Evolutionary conservation across 2,797 vertebrate species (phyloP).

Genomic region (Sandelia bainsii): DNA sequence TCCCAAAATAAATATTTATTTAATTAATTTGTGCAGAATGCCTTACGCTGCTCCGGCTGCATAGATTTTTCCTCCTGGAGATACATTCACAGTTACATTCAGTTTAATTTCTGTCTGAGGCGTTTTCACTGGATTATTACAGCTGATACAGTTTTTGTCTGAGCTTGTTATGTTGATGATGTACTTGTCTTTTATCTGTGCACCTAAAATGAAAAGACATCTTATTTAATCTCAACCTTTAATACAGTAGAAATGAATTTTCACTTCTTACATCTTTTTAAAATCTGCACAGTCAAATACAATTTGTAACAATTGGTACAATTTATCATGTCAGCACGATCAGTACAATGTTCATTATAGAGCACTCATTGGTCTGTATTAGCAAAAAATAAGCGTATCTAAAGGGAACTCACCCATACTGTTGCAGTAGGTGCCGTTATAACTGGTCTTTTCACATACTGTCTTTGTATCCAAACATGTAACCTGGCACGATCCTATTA

Average conservation of each 20-base stretch:
- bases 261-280: not conserved
- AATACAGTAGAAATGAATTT: not conserved
- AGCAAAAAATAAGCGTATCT: not conserved
- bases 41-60: conserved; percentile 55
- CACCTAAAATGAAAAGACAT: not conserved
- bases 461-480: fast-evolving
- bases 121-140: conserved; percentile 10
- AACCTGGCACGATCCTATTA: not conserved
- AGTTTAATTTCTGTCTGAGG: fast-evolving
- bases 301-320: no score
- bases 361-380: not conserved
- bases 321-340: no score
- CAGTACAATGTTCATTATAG: no score
- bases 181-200: fast-evolving
- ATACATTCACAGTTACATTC: fast-evolving
- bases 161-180: not conserved
- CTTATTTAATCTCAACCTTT: not conserved
- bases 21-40: not conserved
- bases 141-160: fast-evolving
- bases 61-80: fast-evolving
- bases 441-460: fast-evolving
- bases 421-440: fast-evolving
- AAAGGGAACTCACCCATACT: fast-evolving
- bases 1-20: not conserved
- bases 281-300: not conserved